phyloP scores from a whole-genome alignment of 2,888 invertebrate species.

The Trypoxylon attenuatum region DNA sequence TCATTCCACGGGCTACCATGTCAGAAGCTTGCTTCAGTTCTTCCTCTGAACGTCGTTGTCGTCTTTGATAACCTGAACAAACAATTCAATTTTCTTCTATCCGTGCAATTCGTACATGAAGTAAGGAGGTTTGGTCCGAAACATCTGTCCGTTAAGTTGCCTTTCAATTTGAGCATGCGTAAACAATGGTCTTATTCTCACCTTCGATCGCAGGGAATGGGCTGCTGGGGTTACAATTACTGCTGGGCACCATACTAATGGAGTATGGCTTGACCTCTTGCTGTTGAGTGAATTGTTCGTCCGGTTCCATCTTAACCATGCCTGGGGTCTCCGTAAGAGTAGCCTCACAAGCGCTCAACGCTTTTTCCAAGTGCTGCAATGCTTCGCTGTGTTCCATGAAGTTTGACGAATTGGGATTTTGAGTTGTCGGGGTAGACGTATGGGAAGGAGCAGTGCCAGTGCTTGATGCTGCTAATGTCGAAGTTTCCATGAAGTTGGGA shows the following conservation, averaged over 20 bases:
- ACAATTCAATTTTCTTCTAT: background rate
- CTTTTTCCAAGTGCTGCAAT: slow-evolving; percentile 71
- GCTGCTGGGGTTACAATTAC: slow-evolving; percentile 68
- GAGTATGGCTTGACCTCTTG: slow-evolving; percentile 70
- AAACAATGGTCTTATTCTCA: slow-evolving; percentile 40
- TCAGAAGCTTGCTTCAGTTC: slow-evolving; percentile 88
- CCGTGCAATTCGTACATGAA: background rate
- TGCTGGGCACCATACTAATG: slow-evolving; percentile 69
- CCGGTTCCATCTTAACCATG: slow-evolving; percentile 73
- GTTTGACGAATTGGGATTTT: slow-evolving; percentile 62
- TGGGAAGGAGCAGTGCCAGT: slow-evolving; percentile 47
- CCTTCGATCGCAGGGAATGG: slow-evolving; percentile 73
- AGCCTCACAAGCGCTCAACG: slow-evolving; percentile 71
- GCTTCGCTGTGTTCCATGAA: slow-evolving; percentile 72
- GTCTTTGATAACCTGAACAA: slow-evolving; percentile 70
- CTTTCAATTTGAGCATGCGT: background rate
- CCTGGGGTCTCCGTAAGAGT: slow-evolving; percentile 71
- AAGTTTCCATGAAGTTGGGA: slow-evolving; percentile 55
- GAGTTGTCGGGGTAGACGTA: slow-evolving; percentile 38
- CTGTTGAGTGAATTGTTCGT: slow-evolving; percentile 69
- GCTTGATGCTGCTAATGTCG: slow-evolving; percentile 47
- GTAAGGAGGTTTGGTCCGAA: background rate
- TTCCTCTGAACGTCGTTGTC: slow-evolving; percentile 83
- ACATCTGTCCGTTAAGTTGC: background rate
- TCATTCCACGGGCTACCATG: slow-evolving; percentile 90